Conservation (phyloP, 2,113 vertebrate species). For the Xenus cinereus region DNA sequence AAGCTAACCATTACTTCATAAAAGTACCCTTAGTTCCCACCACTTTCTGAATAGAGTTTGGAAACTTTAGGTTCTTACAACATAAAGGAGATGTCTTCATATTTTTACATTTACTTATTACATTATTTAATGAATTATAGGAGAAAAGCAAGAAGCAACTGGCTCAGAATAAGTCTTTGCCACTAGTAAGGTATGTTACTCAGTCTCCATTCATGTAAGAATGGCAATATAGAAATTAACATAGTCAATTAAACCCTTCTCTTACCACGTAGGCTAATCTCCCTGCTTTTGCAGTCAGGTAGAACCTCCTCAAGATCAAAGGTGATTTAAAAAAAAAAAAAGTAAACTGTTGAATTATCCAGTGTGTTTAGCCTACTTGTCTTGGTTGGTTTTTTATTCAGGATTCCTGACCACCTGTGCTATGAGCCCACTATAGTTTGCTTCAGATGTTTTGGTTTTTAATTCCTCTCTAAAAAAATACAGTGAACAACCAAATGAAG, state of each 20-base stretch:
- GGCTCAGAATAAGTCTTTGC: background rate
- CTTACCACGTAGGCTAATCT: fast-evolving
- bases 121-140: background rate
- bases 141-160: background rate
- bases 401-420: background rate
- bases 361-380: background rate
- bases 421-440: background rate
- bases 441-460: background rate
- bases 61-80: background rate
- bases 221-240: background rate
- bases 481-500: background rate
- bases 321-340: background rate
- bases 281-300: background rate
- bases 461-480: background rate
- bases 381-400: background rate
- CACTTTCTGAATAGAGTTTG: background rate
- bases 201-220: background rate
- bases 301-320: background rate
- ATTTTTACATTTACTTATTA: background rate
- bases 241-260: background rate
- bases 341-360: background rate
- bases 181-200: background rate
- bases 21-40: background rate
- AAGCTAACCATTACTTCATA: background rate
- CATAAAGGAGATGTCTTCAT: background rate